Evolutionary conservation across 23 tunicate species (phyloP).

Genomic region (Ascidia mentula): DNA sequence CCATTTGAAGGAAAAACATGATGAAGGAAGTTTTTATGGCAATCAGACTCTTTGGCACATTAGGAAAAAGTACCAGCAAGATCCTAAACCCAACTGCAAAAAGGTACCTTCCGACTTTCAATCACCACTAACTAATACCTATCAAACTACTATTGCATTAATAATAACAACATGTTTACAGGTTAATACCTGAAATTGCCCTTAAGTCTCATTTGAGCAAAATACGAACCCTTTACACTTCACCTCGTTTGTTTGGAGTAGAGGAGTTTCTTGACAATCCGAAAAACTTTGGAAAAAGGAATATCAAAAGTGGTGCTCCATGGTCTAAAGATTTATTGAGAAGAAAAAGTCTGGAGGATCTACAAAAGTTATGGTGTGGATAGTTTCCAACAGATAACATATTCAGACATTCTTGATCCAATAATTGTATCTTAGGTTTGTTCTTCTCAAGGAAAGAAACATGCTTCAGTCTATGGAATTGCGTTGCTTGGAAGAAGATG

Average conservation of each 20-base stretch:
- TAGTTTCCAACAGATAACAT: neutral
- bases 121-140: no score
- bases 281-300: slow-evolving; percentile 50
- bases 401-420: neutral
- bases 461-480: slow-evolving; percentile 73
- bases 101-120: no score
- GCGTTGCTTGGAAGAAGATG: slow-evolving; percentile 48
- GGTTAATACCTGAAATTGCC: no score
- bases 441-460: slow-evolving; percentile 88
- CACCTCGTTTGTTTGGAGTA: slow-evolving; percentile 22
- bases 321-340: slow-evolving; percentile 78
- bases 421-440: slow-evolving; percentile 38
- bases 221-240: neutral
- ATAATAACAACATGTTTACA: no score
- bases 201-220: no score
- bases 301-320: slow-evolving; percentile 57
- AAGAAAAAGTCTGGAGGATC: slow-evolving; percentile 68
- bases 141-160: no score
- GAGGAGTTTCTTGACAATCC: slow-evolving; percentile 88
- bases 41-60: no score
- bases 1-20: no score
- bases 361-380: slow-evolving; percentile 76
- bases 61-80: no score
- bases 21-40: no score
- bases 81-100: no score